Evolutionary conservation across 2,113 vertebrate genomes (phyloP), one percentile per base, ranked within the genome.

Genomic region (Hippocampus mohnikei): DNA sequence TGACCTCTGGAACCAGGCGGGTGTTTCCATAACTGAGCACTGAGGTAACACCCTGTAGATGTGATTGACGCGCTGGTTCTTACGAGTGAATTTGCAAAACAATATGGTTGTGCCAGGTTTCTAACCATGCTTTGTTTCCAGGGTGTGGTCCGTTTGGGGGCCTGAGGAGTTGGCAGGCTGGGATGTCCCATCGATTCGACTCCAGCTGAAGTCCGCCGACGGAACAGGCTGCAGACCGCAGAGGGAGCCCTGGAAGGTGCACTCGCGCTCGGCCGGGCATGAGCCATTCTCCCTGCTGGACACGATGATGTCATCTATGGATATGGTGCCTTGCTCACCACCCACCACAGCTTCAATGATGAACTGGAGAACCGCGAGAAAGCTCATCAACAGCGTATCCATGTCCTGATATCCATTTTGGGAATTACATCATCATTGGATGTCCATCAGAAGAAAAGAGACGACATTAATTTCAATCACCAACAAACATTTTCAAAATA

Each of bases 181-280:
- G 20, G 75, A 78, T 0, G 27, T 7, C 6, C 92, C 91, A 0
- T 65, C 91, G 37, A 78, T 80, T 53, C 92, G 84, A 25, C 61
- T 77, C 92, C 92, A 93, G 78, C 23, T 71, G 66, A 85, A 90
- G 62, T 77, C 41, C 61, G 87, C 71, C 9, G 80, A 66, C 0
- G 74, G 61, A 10, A 84, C 77, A 2, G 77, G 70, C 73, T 69
- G 73, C 61, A 93, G 70, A n/a, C 91, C 91, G 18, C 92, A 93
- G n/a, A 91, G 78, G 44, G 91, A 92, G 13, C 81, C 87, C 74
- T 93, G 91, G 73, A 93, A 93, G 61, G 90, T 92, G 85, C 92
- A 93, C 77, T 93, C 92, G 41, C 85, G 86, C 77, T 93, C 92
- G 41, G 90, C 70, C 0, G 88, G 88, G 71, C 92, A 93, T 0